Base-by-base conservation (phyloP, 2,888 invertebrate genomes). In the Drosophila koepferae region DNA sequence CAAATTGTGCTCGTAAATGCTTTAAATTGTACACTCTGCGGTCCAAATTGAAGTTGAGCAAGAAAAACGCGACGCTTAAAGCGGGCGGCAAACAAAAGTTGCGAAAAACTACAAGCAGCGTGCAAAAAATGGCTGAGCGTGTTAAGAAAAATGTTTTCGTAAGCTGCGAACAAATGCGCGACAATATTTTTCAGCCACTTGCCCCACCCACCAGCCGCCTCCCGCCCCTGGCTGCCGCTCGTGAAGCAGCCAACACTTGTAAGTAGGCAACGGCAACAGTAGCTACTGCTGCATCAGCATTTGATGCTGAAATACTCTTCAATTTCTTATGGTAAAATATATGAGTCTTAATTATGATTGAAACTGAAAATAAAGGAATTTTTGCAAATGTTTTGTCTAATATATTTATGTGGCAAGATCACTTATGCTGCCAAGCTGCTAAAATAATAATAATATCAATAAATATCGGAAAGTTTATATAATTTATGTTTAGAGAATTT, bases 121-220 rank as follows among this genome's bases (percentile, higher is more conserved):
- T 74, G 85, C 82, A 90, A 88, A 88, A 86, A 86, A 86, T 88
- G 69, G 81, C 77, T 70, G 81, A 86, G 80, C 90, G 83, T 82
- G 90, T 88, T 77, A 81, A 88, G 89, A 86, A 90, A 90, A 88
- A 86, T 86, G 89, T 90, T 86, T 89, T 77, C 80, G 83, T 88
- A 90, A 90, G 90, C 89, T 90, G 81, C 88, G 81, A 86, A 86
- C 89, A 86, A 86, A 86, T 86, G 86, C 88, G 90, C 88, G 90
- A 86, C 86, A 88, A 86, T 86, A 90, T 86, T 88, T 89, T 71
- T 72, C 67, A 64, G 77, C 72, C 64, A 73, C 68, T 70, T 76
- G 78, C 66, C 64, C 55, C 55, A 23, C 55, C 55, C 55, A 55
- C 41, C 28, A 60, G 56, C 58, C 72, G 58, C 70, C 79, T n/a